A percentile compares a stretch with the other conserved stretches of the same genome.
phyloP scores from a whole-genome alignment of 1,140 invertebrate genomes.

The Aleiodes sp. region DNA sequence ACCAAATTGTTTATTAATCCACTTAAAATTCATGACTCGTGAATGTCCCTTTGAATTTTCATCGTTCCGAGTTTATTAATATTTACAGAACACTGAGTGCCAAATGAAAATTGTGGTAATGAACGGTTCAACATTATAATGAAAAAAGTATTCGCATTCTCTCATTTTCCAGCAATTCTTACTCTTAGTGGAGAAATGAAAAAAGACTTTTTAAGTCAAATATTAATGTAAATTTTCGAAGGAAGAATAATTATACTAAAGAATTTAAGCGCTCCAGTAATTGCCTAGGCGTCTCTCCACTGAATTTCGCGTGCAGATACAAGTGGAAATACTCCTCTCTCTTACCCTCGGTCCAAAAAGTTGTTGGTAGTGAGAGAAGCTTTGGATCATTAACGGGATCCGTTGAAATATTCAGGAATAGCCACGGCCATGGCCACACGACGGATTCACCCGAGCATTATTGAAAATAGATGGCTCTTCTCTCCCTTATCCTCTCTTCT shows the following conservation, averaged over 20 bases:
- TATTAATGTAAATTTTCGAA: no score
- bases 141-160: no score
- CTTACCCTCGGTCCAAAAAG: background rate
- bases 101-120: no score
- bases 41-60: no score
- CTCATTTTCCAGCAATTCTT: no score
- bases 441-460: slow-evolving; percentile 28
- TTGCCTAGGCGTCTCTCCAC: background rate
- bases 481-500: background rate
- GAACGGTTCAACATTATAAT: no score
- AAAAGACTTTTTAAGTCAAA: no score
- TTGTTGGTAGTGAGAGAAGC: background rate
- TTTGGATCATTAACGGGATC: slow-evolving; percentile 29
- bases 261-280: background rate
- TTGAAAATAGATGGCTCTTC: slow-evolving; percentile 37
- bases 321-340: background rate
- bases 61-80: no score
- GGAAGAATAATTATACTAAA: slow-evolving; percentile 1
- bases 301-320: background rate
- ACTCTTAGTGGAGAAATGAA: no score
- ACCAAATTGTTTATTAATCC: no score
- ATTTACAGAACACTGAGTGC: no score
- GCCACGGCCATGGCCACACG: slow-evolving; percentile 20
- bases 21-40: no score
- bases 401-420: slow-evolving; percentile 38